Evolutionary conservation across 2,888 invertebrate species (phyloP), one percentile per base, ranked within the genome.

Genomic region (Eupithecia vulgata): DNA sequence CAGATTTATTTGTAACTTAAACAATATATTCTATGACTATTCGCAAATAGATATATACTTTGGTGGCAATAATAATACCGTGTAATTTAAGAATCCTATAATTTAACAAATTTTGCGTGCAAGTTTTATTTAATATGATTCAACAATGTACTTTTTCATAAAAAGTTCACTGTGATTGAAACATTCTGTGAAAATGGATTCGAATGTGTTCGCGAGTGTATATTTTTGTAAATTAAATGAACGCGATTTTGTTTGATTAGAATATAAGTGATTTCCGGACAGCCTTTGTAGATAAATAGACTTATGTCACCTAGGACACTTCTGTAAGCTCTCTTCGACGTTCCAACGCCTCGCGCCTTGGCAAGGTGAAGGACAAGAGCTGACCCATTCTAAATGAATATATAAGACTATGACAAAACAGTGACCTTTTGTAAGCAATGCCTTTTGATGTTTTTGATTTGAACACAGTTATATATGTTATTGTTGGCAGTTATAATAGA

Each of bases 61-160:
- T 61, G 61, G 0, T 61, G 7, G 17, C 61, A 61, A 34, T 61
- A 34, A 34, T 34, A 61, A 15, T 34, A 8, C 30, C 17, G 61
- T 59, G 48, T 61, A 25, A 57, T 25, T 52, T 21, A 3, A 52
- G 8, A 21, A 52, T 52, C 10, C 3, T 0, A 21, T 52, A 15
- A 4, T 59, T 15, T 13, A 59, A 34, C 34, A 61, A 5, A 15
- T 40, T 65, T 40, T 65, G 5, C 15, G 40, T 37, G 61, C 17
- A 34, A 52, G n/a, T 48, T 37, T 67, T 65, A 25, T 25, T 1
- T 13, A 45, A 45, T 70, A 72, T 52, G 68, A 70, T 77, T 76
- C 76, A 77, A 80, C 76, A 71, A 71, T 74, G 77, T 75, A 78
- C 77, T 80, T 80, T 81, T 80, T 66, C 69, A 61, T 67, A 68